Conservation (phyloP, 2,888 invertebrate genomes). For the Galerucella pusilla region DNA sequence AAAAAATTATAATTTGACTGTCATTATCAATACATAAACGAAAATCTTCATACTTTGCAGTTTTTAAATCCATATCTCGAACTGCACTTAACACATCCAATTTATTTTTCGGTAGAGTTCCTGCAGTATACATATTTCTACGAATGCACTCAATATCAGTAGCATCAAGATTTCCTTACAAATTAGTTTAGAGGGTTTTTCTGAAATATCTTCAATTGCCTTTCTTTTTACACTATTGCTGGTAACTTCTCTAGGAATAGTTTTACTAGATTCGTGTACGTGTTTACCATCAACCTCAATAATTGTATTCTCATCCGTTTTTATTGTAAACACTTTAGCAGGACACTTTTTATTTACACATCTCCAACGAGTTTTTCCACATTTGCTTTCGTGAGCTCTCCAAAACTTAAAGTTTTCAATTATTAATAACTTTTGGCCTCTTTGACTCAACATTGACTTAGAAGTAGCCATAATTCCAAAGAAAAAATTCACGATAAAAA, state of each 20-base stretch:
- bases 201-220: not conserved
- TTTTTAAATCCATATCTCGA: conserved; percentile 1
- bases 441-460: too few relatives aligned
- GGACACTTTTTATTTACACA: conserved; percentile 6
- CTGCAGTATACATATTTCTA: not conserved
- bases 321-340: conserved; percentile 6
- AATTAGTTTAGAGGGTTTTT: conserved; percentile 7
- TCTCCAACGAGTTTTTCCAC: conserved; percentile 2
- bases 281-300: not conserved
- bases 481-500: too few relatives aligned
- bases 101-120: not conserved
- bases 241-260: conserved; percentile 1
- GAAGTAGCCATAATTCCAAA: too few relatives aligned
- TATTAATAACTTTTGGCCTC: not conserved
- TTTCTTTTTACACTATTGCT: conserved; percentile 11
- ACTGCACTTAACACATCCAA: conserved; percentile 1
- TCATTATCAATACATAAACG: too few relatives aligned
- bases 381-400: not conserved
- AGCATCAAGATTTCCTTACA: conserved; percentile 1
- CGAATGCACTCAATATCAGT: conserved; percentile 5
- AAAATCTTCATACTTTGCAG: conserved; percentile 3
- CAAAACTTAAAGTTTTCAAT: conserved; percentile 11
- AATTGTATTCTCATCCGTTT: conserved; percentile 2
- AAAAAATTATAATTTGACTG: too few relatives aligned
- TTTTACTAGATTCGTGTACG: not conserved